Percentiles rank a stretch among this genome's conserved stretches.
Conservation (phyloP, 2,113 vertebrate genomes). For the Burhinus oedicnemus region DNA sequence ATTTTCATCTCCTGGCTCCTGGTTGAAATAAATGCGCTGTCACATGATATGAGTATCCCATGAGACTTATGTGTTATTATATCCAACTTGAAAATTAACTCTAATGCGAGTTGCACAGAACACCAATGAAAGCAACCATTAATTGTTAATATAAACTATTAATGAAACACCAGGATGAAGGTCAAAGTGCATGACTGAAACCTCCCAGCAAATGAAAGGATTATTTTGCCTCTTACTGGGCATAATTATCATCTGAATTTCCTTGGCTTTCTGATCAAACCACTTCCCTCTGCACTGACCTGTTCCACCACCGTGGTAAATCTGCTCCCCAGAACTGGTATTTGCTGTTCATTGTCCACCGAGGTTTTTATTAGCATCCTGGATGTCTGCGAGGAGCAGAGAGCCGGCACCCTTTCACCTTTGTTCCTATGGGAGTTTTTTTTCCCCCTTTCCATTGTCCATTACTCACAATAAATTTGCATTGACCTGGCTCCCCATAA, state of each 20-base stretch:
- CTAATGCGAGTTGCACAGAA: slow-evolving; percentile 5
- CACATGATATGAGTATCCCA: slow-evolving; percentile 46
- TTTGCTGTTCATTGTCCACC: slow-evolving; percentile 40
- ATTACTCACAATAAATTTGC: slow-evolving; percentile 58
- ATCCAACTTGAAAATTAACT: slow-evolving; percentile 58
- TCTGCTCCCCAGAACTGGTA: neutral
- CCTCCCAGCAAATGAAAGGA: slow-evolving; percentile 50
- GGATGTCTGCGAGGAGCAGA: neutral
- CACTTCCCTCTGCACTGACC: slow-evolving; percentile 62
- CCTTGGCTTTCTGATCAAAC: slow-evolving; percentile 56
- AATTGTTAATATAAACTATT: slow-evolving; percentile 68
- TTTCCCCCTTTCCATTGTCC: neutral
- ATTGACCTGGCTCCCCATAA: slow-evolving; percentile 35
- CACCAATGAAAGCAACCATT: slow-evolving; percentile 59
- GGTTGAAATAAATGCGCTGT: slow-evolving; percentile 41
- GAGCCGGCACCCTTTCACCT: neutral
- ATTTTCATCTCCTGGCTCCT: slow-evolving; percentile 50
- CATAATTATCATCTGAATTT: slow-evolving; percentile 59
- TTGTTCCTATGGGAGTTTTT: slow-evolving; percentile 45
- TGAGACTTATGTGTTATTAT: slow-evolving; percentile 48
- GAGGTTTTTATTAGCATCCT: slow-evolving; percentile 34
- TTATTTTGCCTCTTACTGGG: slow-evolving; percentile 60
- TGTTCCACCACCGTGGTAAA: slow-evolving; percentile 41
- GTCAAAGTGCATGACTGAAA: slow-evolving; percentile 64
- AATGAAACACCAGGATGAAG: slow-evolving; percentile 60